Evolutionary conservation across 2,113 vertebrate genomes (phyloP), one percentile per base, ranked within the genome.

Genomic region (Xyliphius kryptos): DNA sequence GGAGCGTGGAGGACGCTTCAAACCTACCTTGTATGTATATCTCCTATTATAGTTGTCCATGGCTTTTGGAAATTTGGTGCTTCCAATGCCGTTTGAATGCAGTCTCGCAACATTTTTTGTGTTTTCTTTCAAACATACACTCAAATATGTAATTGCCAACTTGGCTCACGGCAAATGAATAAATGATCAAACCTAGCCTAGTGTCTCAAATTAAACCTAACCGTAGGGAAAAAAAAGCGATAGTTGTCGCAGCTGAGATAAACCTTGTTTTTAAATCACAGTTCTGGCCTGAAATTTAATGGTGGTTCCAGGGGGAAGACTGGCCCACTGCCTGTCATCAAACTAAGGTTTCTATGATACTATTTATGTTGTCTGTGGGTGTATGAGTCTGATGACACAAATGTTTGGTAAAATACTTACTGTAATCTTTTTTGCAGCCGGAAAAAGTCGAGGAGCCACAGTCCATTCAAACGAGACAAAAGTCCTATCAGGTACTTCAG

Each of bases 231-330:
- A n/a, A n/a, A n/a, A n/a, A n/a, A n/a, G n/a, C n/a, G n/a, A n/a
- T 61, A 53, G 47, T 53, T 3, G 19, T 75, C 61, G 74, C 58
- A 73, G 63, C 75, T 77, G 61, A 78, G 66, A 71, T 73, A 64
- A 79, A 76, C 72, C 67, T 85, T 77, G 85, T 80, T 84, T 82
- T 79, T 85, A 66, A 71, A 88, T 82, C 83, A 76, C 85, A 93
- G 91, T 84, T 89, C 91, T 84, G 91, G 91, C 80, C 90, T 89
- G 77, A 93, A 93, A 86, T 92, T 93, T 89, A 91, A 91, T 81
- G 90, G 81, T 86, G 90, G 89, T 85, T 88, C 91, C 85, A 90
- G 91, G 85, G 91, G 90, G 85, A 93, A 92, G 88, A 91, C 91
- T 79, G 91, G 91, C 82, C 87, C 90, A 87, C 91, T 88, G 79